A percentile compares a stretch with the other conserved stretches of the same genome.
Evolutionary conservation across 2,113 vertebrate species (phyloP).

Genomic region (Noctilio leporinus): DNA sequence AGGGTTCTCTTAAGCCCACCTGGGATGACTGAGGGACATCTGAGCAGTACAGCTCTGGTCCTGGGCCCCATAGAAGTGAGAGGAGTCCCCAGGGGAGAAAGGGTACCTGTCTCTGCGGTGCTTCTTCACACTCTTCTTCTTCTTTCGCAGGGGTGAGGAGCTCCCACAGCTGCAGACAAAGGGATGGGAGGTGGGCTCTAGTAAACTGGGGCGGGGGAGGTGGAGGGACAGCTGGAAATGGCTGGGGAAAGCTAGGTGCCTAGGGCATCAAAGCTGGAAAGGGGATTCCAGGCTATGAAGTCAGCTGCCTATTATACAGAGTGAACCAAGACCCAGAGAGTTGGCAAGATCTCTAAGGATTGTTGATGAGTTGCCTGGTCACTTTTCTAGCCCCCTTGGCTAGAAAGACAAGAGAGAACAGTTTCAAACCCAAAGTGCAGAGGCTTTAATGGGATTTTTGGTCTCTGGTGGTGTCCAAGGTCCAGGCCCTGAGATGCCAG

Average conservation of each 20-base stretch:
- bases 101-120: conserved; percentile 93
- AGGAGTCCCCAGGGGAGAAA: fast-evolving
- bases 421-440: not conserved
- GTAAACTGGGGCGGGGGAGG: not conserved
- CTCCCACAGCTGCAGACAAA: conserved; percentile 85
- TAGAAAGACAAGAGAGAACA: not conserved
- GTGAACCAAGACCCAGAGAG: not conserved
- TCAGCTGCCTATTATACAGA: not conserved
- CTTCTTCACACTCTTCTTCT: conserved; percentile 96
- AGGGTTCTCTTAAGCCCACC: not conserved
- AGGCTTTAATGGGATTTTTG: not conserved
- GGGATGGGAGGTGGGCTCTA: not conserved
- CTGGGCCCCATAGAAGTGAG: not conserved
- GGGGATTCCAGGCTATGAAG: not conserved
- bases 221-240: not conserved
- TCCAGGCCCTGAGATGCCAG: not conserved
- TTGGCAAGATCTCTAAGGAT: not conserved
- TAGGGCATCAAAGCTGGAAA: not conserved
- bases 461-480: not conserved
- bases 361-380: not conserved
- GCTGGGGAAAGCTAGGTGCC: not conserved
- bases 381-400: not conserved
- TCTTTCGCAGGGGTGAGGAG: conserved; percentile 90
- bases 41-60: not conserved
- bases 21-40: not conserved